phyloP scores from a whole-genome alignment of 2,113 vertebrate genomes.

The Mirza zaza region DNA sequence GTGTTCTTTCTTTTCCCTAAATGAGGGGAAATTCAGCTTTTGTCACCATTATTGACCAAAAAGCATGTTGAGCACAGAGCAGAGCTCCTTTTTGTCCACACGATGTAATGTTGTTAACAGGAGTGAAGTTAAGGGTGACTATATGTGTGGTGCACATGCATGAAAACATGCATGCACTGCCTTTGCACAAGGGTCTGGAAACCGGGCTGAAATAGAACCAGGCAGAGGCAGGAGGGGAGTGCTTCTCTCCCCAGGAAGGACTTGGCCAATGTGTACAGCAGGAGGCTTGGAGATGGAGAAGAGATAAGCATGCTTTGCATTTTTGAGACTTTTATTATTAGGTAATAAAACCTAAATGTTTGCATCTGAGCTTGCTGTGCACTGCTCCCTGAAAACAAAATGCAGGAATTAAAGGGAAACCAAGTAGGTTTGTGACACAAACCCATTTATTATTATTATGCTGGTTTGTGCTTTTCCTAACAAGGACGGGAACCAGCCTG shows the following conservation, averaged over 20 bases:
- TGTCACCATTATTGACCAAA: slow-evolving; percentile 44
- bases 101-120: neutral
- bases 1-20: neutral
- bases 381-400: slow-evolving; percentile 43
- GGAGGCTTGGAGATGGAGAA: slow-evolving; percentile 19
- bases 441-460: slow-evolving; percentile 54
- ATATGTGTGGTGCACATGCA: neutral
- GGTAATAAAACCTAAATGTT: neutral
- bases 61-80: neutral
- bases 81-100: slow-evolving; percentile 47
- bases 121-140: slow-evolving; percentile 61
- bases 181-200: neutral
- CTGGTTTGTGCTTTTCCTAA: slow-evolving; percentile 43
- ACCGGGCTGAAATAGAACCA: neutral
- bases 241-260: neutral
- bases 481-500: slow-evolving; percentile 15
- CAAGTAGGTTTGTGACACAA: slow-evolving; percentile 31
- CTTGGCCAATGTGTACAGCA: neutral
- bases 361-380: neutral
- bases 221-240: fast-evolving
- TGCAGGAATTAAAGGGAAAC: slow-evolving; percentile 2
- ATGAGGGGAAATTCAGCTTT: slow-evolving; percentile 42
- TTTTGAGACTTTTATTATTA: neutral
- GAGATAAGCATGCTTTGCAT: slow-evolving; percentile 49
- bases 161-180: neutral